phyloP scores from a whole-genome alignment of 2,888 invertebrate genomes.

The Thera britannica region DNA sequence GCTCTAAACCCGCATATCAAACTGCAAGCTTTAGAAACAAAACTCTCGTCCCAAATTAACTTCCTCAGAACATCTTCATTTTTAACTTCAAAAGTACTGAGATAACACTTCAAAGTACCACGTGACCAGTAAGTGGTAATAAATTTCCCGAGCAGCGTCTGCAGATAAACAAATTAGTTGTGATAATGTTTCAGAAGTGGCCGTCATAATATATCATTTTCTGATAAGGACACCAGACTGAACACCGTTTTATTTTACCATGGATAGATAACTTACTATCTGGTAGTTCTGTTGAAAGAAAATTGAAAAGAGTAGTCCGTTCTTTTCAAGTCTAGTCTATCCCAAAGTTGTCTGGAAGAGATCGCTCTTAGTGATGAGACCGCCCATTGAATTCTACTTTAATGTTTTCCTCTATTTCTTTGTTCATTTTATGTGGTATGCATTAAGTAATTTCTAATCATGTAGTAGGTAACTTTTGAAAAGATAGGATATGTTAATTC shows the following conservation, averaged over 20 bases:
- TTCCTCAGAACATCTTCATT: conserved; percentile 19
- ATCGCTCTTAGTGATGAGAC: too few species aligned
- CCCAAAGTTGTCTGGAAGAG: too few species aligned
- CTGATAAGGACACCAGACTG: conserved; percentile 36
- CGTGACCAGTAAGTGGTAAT: conserved; percentile 55
- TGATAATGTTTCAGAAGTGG: conserved; percentile 50
- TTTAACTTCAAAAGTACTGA: conserved; percentile 20
- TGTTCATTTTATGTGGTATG: background rate
- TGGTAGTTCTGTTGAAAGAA: background rate
- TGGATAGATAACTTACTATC: background rate
- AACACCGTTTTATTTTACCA: conserved; percentile 16
- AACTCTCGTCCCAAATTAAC: conserved; percentile 9
- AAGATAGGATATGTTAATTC: too few species aligned
- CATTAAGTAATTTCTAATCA: too few species aligned
- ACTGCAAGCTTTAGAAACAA: background rate
- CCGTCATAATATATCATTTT: conserved; percentile 46
- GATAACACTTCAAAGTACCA: conserved; percentile 42
- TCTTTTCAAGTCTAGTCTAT: too few species aligned
- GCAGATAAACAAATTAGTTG: conserved; percentile 70
- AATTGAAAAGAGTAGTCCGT: background rate
- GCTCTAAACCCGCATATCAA: too few species aligned
- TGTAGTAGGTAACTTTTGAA: too few species aligned
- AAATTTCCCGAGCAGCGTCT: conserved; percentile 51
- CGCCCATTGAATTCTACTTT: too few species aligned
- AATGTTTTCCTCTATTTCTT: background rate